Evolutionary conservation across 2,113 vertebrate genomes (phyloP).

Genomic region (Saguinus imperator): DNA sequence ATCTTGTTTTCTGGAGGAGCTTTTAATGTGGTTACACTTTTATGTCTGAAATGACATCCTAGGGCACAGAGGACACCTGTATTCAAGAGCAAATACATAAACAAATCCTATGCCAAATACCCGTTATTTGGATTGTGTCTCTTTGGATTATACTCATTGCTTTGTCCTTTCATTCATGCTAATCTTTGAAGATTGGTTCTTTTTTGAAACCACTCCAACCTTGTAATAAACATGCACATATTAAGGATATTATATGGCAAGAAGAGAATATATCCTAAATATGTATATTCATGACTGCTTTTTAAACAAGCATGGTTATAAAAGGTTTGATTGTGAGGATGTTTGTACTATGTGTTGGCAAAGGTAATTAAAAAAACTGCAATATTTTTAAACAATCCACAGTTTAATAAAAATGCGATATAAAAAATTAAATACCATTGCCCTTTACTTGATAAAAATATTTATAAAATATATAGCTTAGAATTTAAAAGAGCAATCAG

Average conservation of each 20-base stretch:
- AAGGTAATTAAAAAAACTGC: not conserved
- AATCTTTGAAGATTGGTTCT: conserved; percentile 16
- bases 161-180: not conserved
- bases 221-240: conserved; percentile 14
- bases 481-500: not conserved
- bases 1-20: not conserved
- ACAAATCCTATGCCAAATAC: not conserved
- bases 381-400: conserved; percentile 22
- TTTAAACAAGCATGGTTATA: not conserved
- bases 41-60: conserved; percentile 35
- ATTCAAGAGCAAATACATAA: not conserved
- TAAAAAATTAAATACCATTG: not conserved
- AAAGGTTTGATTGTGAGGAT: not conserved
- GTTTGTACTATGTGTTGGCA: not conserved
- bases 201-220: conserved; percentile 26
- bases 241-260: not conserved
- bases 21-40: not conserved
- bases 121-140: not conserved
- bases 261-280: not conserved
- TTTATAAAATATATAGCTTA: conserved; percentile 20
- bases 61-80: not conserved
- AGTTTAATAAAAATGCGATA: conserved; percentile 19
- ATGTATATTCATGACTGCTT: conserved; percentile 21
- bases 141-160: not conserved
- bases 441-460: not conserved